Conservation (phyloP, 2,113 vertebrate species). For the Lates calcarifer region DNA sequence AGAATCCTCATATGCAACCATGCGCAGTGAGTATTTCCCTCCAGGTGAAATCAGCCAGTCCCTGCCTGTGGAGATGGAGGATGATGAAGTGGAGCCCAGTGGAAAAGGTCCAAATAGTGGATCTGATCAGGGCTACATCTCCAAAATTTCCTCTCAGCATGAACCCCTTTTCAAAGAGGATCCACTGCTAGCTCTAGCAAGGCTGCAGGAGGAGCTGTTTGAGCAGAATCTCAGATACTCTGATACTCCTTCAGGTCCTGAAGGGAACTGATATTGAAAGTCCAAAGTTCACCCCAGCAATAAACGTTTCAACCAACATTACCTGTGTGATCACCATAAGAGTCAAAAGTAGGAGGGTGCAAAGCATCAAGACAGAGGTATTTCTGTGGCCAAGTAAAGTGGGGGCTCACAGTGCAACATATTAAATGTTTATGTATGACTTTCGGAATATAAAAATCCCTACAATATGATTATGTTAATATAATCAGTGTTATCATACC, state of each 20-base stretch:
- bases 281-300: background rate
- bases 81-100: conserved; percentile 55
- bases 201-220: conserved; percentile 86
- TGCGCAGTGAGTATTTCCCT: conserved; percentile 40
- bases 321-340: background rate
- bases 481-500: background rate
- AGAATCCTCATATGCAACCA: conserved; percentile 15
- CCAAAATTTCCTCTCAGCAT: conserved; percentile 82
- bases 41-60: background rate
- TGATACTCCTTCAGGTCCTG: background rate
- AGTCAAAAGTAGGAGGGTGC: background rate
- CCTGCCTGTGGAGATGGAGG: conserved; percentile 62
- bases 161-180: conserved; percentile 71
- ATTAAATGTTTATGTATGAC: background rate
- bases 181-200: conserved; percentile 82
- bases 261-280: background rate
- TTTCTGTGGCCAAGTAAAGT: conserved; percentile 8
- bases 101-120: conserved; percentile 85
- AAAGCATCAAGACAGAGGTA: too few species aligned
- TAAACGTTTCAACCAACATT: background rate
- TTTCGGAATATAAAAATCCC: background rate
- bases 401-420: background rate
- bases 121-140: conserved; percentile 94
- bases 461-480: background rate
- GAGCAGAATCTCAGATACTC: conserved; percentile 73